A percentile compares a stretch with the other conserved stretches of the same genome.
Evolutionary conservation across 2,797 vertebrate species (phyloP).

Genomic region (Gallinago solitaria): DNA sequence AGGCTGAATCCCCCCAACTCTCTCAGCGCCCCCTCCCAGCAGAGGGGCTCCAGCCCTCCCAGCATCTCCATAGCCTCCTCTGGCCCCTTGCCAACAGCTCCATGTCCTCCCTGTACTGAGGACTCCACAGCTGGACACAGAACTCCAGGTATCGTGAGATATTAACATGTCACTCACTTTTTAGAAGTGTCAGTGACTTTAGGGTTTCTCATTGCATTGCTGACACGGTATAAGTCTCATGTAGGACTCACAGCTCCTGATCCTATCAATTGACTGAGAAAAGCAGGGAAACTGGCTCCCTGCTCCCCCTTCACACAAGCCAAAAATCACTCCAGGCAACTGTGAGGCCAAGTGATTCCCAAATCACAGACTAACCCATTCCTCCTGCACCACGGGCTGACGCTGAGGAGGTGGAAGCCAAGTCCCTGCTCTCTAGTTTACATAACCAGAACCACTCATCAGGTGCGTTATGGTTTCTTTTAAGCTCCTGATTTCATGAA

Average conservation of each 20-base stretch:
- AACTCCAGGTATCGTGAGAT: background rate
- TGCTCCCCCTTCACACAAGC: background rate
- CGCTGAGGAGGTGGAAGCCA: background rate
- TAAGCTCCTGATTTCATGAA: background rate
- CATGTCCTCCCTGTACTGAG: no score
- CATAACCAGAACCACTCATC: background rate
- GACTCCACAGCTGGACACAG: no score
- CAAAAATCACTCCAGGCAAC: background rate
- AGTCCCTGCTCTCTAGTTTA: background rate
- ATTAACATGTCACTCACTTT: fast-evolving
- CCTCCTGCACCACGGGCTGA: fast-evolving
- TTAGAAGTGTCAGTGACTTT: fast-evolving
- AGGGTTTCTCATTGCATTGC: background rate
- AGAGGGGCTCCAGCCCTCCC: no score
- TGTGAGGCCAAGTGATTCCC: background rate
- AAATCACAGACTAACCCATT: background rate
- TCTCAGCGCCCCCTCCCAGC: no score
- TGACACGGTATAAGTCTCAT: fast-evolving
- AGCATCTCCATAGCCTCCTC: no score
- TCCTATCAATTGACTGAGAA: no score
- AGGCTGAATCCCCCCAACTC: no score
- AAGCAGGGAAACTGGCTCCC: background rate
- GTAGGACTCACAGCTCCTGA: background rate
- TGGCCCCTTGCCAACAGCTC: no score
- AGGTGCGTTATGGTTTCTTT: background rate